phyloP scores from a whole-genome alignment of 2,797 vertebrate species.

The Enteromius trimaculatus region DNA sequence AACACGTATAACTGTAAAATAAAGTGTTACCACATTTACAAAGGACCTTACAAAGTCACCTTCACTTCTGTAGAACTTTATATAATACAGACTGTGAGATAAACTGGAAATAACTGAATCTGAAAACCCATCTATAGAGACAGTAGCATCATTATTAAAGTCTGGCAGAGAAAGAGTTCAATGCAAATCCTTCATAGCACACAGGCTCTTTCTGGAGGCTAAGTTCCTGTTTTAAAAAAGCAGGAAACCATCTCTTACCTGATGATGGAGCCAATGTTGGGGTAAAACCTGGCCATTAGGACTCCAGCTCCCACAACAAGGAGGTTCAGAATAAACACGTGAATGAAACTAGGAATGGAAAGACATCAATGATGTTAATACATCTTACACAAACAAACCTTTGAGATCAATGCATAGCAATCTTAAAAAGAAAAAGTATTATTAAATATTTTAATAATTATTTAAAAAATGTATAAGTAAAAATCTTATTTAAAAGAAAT shows the following conservation, averaged over 20 bases:
- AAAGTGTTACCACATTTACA: neutral
- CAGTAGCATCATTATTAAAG: neutral
- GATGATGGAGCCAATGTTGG: constrained; percentile 96
- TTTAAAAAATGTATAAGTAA: too few relatives aligned
- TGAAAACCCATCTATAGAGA: neutral
- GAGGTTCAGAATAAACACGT: constrained; percentile 86
- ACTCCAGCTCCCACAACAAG: constrained; percentile 87
- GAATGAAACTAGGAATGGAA: constrained; percentile 75
- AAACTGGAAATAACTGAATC: neutral
- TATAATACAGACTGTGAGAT: neutral
- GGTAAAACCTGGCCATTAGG: constrained; percentile 89
- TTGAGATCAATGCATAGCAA: too few relatives aligned
- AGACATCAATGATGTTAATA: neutral
- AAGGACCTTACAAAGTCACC: neutral
- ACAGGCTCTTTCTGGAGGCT: neutral
- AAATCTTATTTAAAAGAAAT: too few relatives aligned
- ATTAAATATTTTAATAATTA: too few relatives aligned
- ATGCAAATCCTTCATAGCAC: neutral
- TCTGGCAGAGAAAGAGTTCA: neutral
- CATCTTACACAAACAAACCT: neutral
- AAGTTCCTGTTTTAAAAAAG: neutral
- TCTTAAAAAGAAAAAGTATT: too few relatives aligned
- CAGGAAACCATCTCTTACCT: constrained; percentile 74
- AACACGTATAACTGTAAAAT: too few relatives aligned
- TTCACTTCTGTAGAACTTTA: neutral